A percentile compares a stretch with the other conserved stretches of the same genome.
phyloP scores from a whole-genome alignment of 2,113 vertebrate genomes.

The Sclerurus mexicanus region DNA sequence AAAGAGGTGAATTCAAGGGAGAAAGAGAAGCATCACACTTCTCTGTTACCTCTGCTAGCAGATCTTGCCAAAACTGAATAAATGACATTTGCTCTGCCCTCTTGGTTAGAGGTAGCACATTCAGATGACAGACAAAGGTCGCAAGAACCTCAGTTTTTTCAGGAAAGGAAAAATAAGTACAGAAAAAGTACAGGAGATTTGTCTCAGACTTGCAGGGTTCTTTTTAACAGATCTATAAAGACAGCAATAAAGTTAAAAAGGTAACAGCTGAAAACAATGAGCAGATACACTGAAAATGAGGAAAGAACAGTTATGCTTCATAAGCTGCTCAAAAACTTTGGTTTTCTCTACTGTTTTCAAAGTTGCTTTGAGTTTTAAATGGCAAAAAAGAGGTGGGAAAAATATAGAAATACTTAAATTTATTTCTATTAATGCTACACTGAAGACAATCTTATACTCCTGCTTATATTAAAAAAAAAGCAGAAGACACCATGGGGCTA shows the following conservation, averaged over 20 bases:
- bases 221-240: neutral
- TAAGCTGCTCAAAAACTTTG: neutral
- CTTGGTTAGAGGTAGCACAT: neutral
- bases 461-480: conserved; percentile 6
- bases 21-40: neutral
- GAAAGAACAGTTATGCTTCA: neutral
- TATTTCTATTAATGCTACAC: neutral
- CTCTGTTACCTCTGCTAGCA: neutral
- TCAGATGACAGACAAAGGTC: neutral
- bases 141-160: neutral
- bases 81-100: neutral
- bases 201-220: neutral
- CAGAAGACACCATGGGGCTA: neutral
- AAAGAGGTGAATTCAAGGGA: neutral
- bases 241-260: neutral
- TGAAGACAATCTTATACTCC: neutral
- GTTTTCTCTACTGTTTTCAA: neutral
- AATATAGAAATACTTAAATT: neutral
- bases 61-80: neutral
- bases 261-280: neutral
- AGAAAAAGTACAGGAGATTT: neutral
- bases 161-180: neutral
- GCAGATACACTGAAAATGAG: neutral
- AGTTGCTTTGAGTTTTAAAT: neutral
- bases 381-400: neutral